Evolutionary conservation across 2,888 invertebrate genomes (phyloP).

Genomic region (Cistogaster globosa): DNA sequence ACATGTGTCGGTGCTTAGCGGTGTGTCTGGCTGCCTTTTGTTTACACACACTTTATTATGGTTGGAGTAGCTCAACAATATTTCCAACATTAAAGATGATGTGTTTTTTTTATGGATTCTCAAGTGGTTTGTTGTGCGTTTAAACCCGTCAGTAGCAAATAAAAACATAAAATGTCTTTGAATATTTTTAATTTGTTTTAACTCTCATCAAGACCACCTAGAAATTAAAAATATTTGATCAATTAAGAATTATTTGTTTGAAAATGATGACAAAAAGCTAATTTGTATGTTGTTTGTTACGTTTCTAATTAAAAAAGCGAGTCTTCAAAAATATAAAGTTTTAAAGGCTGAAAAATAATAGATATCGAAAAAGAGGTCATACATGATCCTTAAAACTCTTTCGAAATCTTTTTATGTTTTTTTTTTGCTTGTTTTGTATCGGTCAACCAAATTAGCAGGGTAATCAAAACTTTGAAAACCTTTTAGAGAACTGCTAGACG

Average conservation of each 20-base stretch:
- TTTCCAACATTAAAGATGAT: constrained; percentile 26
- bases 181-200: neutral
- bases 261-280: neutral
- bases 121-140: constrained; percentile 32
- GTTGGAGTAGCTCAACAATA: neutral
- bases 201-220: constrained; percentile 30
- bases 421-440: too few species aligned
- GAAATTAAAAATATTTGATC: constrained; percentile 1
- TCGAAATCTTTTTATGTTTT: too few species aligned
- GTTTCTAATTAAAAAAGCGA: too few species aligned
- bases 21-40: neutral
- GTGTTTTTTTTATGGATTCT: constrained; percentile 26
- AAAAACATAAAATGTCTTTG: neutral
- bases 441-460: too few species aligned
- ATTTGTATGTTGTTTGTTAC: too few species aligned
- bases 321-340: too few species aligned
- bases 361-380: too few species aligned
- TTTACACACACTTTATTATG: neutral
- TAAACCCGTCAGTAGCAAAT: neutral
- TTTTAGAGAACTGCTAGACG: too few species aligned
- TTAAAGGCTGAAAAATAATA: too few species aligned
- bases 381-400: too few species aligned
- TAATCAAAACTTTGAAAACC: too few species aligned
- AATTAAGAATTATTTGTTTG: neutral
- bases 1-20: neutral